phyloP scores from a whole-genome alignment of 2,113 vertebrate genomes.

The Boulengeromyrus knoepffleri region DNA sequence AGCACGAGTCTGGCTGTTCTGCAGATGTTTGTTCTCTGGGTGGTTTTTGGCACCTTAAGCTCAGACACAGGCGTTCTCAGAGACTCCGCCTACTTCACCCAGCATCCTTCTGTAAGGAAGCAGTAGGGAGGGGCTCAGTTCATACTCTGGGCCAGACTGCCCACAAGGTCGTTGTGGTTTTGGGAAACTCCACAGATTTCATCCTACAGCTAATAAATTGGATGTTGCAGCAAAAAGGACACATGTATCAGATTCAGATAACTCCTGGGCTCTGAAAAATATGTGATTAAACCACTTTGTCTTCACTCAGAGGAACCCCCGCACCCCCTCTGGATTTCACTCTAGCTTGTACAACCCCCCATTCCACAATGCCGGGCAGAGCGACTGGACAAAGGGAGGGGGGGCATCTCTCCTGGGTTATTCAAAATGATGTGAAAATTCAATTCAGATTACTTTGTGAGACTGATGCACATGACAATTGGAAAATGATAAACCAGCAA shows the following conservation, averaged over 20 bases:
- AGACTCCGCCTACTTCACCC: not conserved
- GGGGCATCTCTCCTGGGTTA: slow-evolving; percentile 5
- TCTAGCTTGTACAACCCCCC: not conserved
- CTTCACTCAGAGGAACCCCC: not conserved
- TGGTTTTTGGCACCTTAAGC: not conserved
- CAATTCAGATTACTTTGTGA: slow-evolving; percentile 15
- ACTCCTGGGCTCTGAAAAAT: not conserved
- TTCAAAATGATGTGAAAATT: slow-evolving; percentile 16
- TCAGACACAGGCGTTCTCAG: not conserved
- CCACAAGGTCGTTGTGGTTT: slow-evolving; percentile 3
- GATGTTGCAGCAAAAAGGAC: not conserved
- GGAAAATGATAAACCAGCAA: slow-evolving; percentile 11
- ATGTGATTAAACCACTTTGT: slow-evolving; percentile 12
- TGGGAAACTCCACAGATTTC: slow-evolving; percentile 4
- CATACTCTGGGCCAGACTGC: not conserved
- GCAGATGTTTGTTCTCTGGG: not conserved
- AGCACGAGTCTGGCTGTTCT: not conserved
- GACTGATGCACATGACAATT: slow-evolving; percentile 16
- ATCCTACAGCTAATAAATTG: slow-evolving; percentile 21
- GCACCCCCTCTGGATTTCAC: not conserved
- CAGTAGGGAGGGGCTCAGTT: not conserved
- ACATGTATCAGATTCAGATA: slow-evolving; percentile 18
- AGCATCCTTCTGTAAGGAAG: not conserved
- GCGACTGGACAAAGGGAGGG: not conserved
- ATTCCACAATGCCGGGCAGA: not conserved